Evolutionary conservation across 2,888 invertebrate species (phyloP).

Genomic region (Pinctada fucata): DNA sequence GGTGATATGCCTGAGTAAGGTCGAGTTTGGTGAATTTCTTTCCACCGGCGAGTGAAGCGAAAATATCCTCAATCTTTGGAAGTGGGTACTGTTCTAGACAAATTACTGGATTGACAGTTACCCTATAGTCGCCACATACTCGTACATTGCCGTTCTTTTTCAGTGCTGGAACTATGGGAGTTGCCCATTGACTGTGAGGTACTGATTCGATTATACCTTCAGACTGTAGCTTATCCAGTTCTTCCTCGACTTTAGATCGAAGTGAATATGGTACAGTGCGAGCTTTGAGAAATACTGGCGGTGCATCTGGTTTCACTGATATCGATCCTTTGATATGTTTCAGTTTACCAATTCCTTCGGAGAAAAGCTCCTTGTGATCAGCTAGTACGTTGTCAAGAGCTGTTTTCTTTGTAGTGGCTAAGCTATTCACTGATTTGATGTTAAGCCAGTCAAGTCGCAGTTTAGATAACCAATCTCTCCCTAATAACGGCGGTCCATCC

Average conservation of each 20-base stretch:
- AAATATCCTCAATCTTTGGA: constrained; percentile 53
- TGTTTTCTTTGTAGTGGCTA: neutral
- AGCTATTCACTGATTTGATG: constrained; percentile 7
- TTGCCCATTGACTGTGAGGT: constrained; percentile 38
- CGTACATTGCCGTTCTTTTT: constrained; percentile 40
- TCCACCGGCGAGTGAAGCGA: constrained; percentile 42
- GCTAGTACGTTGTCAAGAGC: neutral
- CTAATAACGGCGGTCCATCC: constrained; percentile 18
- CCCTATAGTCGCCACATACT: constrained; percentile 51
- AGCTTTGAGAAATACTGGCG: constrained; percentile 43
- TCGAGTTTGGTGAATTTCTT: constrained; percentile 51
- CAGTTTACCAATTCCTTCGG: constrained; percentile 7
- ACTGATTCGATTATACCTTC: constrained; percentile 22
- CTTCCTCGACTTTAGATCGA: constrained; percentile 26
- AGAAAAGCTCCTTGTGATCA: neutral
- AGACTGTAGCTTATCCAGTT: constrained; percentile 15
- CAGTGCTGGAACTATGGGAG: constrained; percentile 38
- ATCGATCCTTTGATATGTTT: constrained; percentile 18
- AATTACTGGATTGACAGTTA: constrained; percentile 52
- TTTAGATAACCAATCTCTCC: constrained; percentile 21
- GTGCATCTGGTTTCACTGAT: constrained; percentile 12
- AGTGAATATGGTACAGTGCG: constrained; percentile 44
- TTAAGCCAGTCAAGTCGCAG: constrained; percentile 20
- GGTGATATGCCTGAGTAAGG: constrained; percentile 41
- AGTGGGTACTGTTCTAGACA: constrained; percentile 55